Percentiles rank a stretch among this genome's conserved stretches.
phyloP scores from a whole-genome alignment of 37 sponge, comb jelly and placozoan genomes.

The Eunapius fragilis region DNA sequence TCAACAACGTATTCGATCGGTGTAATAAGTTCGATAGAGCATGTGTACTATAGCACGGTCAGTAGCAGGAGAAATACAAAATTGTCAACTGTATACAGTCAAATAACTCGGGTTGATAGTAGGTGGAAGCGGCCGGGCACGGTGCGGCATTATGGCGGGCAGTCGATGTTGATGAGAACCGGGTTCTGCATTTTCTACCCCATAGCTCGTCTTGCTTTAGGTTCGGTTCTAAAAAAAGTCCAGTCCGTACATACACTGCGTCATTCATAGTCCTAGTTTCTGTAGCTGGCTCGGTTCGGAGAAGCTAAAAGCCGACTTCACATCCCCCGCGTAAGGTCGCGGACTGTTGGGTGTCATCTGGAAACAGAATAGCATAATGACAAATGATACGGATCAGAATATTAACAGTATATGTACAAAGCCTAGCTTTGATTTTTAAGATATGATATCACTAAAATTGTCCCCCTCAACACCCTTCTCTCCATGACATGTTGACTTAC shows the following conservation, averaged over 20 bases:
- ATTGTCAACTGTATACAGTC: not conserved
- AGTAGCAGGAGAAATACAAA: not conserved
- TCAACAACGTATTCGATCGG: no score
- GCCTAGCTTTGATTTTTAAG: no score
- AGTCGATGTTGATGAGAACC: not conserved
- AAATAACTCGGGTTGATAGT: not conserved
- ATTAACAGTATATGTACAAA: no score
- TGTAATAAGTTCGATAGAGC: no score
- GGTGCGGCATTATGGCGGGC: not conserved
- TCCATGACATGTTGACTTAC: no score
- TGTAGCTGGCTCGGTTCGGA: conserved; percentile 41
- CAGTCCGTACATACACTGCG: not conserved
- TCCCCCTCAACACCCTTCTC: no score
- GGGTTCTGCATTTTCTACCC: not conserved
- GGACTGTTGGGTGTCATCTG: conserved; percentile 37
- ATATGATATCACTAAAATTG: no score
- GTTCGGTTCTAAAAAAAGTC: not conserved
- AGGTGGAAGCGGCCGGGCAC: not conserved
- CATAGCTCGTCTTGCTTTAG: not conserved
- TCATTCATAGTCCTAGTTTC: not conserved
- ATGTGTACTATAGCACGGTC: not conserved
- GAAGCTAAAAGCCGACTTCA: conserved; percentile 52
- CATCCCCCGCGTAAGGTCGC: conserved; percentile 16
- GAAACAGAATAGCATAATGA: no score
- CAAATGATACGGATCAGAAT: no score